Base-by-base conservation (phyloP, 2,888 invertebrate species). In the Trilocha varians region DNA sequence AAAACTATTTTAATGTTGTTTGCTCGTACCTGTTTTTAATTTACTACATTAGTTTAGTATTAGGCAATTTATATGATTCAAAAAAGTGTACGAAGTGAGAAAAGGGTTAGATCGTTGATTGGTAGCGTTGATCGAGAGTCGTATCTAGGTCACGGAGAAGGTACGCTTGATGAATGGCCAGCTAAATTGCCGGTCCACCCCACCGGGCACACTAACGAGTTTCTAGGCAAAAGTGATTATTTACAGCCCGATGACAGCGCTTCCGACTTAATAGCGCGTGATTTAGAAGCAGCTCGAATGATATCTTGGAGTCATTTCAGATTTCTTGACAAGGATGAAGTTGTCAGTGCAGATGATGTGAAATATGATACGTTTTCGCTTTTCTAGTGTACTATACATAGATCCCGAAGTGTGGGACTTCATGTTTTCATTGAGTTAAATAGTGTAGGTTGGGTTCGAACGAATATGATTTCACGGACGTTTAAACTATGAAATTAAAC, bases 221-320 rank as follows among this genome's bases (percentile, higher is more conserved):
- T 52, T 56, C 57, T 64, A 68, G 70, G 65, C 66, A 67, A 70
- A 72, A 73, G 74, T 61, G 69, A 78, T 77, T 78, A 82, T 80
- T 80, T 79, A 80, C 76, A 70, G 45, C 42, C 63, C 56, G 82
- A 70, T 72, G 83, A 83, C 82, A 83, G 71, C 69, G 60, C 66
- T 80, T 83, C 82, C 83, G 78, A 73, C 70, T 67, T 65, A 62
- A 71, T 62, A 57, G 54, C 62, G 52, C 59, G 60, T 71, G 71
- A 75, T 75, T 73, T 65, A 67, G 64, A 50, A 46, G 49, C 53
- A 54, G 33, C 57, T 43, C 52, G 62, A 74, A 70, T 69, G 64
- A 69, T 61, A 65, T 38, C 42, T 42, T 34, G 33, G 35, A 42
- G 38, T 42, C 34, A 38, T 42, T 42, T 38, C 16, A 36, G 33